Conservation (phyloP, 2,797 vertebrate genomes). For the Enteromius anoplus region DNA sequence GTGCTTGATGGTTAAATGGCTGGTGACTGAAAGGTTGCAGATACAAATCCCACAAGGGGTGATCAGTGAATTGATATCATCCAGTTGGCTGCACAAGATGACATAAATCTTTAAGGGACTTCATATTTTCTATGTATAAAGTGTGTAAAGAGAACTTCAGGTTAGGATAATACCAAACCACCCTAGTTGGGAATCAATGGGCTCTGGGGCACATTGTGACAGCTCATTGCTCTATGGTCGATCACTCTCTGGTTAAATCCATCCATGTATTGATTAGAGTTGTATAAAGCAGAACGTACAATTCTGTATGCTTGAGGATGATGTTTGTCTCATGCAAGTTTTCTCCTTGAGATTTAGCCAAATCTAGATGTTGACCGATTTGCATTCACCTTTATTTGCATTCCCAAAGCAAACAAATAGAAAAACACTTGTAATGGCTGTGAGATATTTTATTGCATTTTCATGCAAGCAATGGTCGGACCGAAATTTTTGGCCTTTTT, state of each 20-base stretch:
- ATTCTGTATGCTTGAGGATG: not conserved
- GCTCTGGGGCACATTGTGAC: constrained; percentile 16
- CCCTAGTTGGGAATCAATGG: constrained; percentile 11
- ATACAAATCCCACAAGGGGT: not conserved
- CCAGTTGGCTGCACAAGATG: not conserved
- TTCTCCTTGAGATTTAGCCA: constrained; percentile 10
- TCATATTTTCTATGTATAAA: not conserved
- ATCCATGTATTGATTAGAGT: constrained; percentile 17
- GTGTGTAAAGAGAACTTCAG: not conserved
- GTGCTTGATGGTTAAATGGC: not conserved
- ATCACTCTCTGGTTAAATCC: constrained; percentile 17
- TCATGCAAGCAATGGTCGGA: not conserved
- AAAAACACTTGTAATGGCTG: not conserved
- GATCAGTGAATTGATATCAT: not conserved
- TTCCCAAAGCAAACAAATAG: not conserved
- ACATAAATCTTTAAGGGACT: not conserved
- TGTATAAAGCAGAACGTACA: not conserved
- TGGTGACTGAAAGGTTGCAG: not conserved
- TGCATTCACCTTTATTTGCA: constrained; percentile 8
- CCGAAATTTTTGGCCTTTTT: not conserved
- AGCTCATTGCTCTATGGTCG: constrained; percentile 28
- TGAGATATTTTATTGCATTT: not conserved
- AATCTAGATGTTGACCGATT: constrained; percentile 2
- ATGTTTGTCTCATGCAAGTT: not conserved
- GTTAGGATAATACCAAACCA: not conserved